phyloP scores from a whole-genome alignment of 2,797 vertebrate genomes.

The Sebastes flavidus region DNA sequence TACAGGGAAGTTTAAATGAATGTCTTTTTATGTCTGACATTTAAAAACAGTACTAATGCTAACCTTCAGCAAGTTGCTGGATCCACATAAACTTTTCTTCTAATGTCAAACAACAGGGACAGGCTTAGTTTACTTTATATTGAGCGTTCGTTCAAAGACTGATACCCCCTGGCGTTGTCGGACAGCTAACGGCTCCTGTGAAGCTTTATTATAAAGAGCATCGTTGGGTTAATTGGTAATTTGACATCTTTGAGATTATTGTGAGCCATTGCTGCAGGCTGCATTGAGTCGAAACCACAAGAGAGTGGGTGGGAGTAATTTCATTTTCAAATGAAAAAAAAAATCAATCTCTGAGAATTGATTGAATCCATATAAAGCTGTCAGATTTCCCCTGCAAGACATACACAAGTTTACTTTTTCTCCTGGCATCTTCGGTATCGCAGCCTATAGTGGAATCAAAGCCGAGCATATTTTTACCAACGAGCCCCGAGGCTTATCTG shows the following conservation, averaged over 20 bases:
- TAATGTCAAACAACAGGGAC: slow-evolving; percentile 3
- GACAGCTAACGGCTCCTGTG: slow-evolving; percentile 12
- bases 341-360: slow-evolving; percentile 38
- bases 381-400: slow-evolving; percentile 34
- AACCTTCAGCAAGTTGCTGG: not conserved
- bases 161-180: not conserved
- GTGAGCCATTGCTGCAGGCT: slow-evolving; percentile 46
- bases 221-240: slow-evolving; percentile 64
- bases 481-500: not conserved
- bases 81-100: not conserved
- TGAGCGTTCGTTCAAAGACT: not conserved
- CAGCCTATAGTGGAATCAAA: slow-evolving; percentile 28
- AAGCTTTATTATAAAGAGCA: slow-evolving; percentile 36
- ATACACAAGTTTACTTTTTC: slow-evolving; percentile 34
- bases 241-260: slow-evolving; percentile 58
- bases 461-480: slow-evolving; percentile 9
- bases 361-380: slow-evolving; percentile 48
- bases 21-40: not conserved
- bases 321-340: slow-evolving; percentile 34
- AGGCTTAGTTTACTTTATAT: slow-evolving; percentile 1
- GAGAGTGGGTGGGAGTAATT: slow-evolving; percentile 36
- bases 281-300: slow-evolving; percentile 2
- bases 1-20: not conserved
- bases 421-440: not conserved
- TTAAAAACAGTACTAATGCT: not conserved